These are phyloP conservation scores for Synergus itoensis DNA, from an alignment of 2,888 invertebrate genomes.

Conservation along the genomic window DNA sequence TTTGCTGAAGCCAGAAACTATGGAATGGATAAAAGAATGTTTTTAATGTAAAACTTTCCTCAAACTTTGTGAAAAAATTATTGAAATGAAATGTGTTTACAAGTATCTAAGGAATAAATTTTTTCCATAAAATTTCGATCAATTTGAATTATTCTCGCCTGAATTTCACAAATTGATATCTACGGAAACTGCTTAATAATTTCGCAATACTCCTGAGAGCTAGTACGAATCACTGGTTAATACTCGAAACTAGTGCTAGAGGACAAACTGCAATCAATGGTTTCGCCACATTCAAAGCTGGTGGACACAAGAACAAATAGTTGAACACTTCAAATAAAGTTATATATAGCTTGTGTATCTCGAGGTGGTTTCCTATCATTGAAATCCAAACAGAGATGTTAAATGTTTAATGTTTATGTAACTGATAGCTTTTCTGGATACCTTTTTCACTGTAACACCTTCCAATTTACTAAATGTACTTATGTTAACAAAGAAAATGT, in stretches of 20 bases:
- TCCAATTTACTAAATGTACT: neutral
- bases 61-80: no score
- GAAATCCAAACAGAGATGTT: neutral
- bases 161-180: neutral
- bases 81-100: no score
- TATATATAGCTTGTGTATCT: neutral
- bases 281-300: conserved; percentile 27
- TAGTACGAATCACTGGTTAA: conserved; percentile 14
- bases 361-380: neutral
- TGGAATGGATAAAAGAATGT: no score
- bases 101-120: no score
- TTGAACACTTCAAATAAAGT: neutral
- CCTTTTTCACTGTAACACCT: neutral
- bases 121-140: no score
- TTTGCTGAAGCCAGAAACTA: no score
- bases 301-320: conserved; percentile 34
- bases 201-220: neutral
- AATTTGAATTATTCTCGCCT: no score
- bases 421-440: neutral
- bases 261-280: conserved; percentile 32
- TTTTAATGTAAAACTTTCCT: no score
- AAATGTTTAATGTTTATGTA: neutral
- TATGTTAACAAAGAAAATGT: neutral
- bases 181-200: conserved; percentile 4
- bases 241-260: conserved; percentile 8